Evolutionary conservation across 2,797 vertebrate species (phyloP), one percentile per base, ranked within the genome.

Genomic region (Enteromius treurensis): DNA sequence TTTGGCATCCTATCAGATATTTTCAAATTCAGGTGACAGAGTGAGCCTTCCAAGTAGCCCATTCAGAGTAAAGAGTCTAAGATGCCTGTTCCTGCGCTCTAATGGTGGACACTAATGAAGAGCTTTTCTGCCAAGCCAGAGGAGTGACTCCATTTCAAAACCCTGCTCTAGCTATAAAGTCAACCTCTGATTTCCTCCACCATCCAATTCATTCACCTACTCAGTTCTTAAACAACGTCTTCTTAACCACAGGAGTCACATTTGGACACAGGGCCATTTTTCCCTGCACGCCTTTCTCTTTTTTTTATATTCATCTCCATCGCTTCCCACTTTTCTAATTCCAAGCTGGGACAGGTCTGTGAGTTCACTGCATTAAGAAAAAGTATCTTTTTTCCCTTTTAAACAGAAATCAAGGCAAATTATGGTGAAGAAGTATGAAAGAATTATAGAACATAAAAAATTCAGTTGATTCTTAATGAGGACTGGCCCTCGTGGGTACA

Each of bases 391-490:
- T 67, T 62, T 67, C 29, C 40, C 23, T 70, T 75, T 82, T 74
- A 70, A 74, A 75, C 80, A 87, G 88, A 92, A 93, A 94, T 94
- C 90, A 92, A 90, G 89, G 91, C 91, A 91, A 92, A 94, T 91
- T 92, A 91, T 81, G 85, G 86, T 32, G 37, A 88, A 91, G 89
- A 91, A 93, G 89, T 93, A 93, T 94, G 90, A 95, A 94, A 94
- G 91, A 95, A 94, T 94, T 93, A 94, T 95, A 94, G 53, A 93
- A 94, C 86, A 92, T 95, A 85, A 94, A 95, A 94, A 89, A 94
- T 94, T 93, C 81, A 94, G 91, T 83, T 85, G 90, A 88, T 90
- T 91, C 91, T 93, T 94, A 95, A 95, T 95, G 93, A 95, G 93
- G 91, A 86, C 82, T 79, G 86, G 90, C 91, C 88, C 92, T 92